Percentiles rank a stretch among this genome's conserved stretches.
Conservation (phyloP, 2,888 invertebrate genomes). For the Clitarchus hookeri region DNA sequence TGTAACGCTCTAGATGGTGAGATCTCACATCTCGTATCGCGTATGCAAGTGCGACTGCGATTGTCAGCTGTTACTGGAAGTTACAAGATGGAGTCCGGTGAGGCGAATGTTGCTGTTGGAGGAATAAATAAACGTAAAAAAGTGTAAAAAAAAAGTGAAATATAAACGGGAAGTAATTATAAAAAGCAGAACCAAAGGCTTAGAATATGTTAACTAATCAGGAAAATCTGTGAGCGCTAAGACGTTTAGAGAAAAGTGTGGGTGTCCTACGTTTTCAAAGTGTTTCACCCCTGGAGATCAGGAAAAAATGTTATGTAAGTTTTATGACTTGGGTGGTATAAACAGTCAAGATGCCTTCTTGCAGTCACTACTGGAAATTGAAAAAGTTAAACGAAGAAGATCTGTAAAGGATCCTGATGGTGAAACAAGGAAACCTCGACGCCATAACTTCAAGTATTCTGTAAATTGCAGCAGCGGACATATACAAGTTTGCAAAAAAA, state of each 20-base stretch:
- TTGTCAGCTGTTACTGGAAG: constrained; percentile 4
- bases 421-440: background rate
- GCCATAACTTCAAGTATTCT: too few relatives aligned
- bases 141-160: background rate
- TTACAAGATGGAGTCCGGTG: background rate
- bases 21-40: background rate
- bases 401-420: background rate
- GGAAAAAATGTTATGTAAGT: background rate
- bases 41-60: background rate
- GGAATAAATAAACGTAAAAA: background rate
- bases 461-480: too few relatives aligned
- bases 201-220: background rate
- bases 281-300: background rate
- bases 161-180: background rate
- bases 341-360: constrained; percentile 11
- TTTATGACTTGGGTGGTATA: too few relatives aligned
- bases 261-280: too few relatives aligned
- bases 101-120: background rate
- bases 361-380: background rate
- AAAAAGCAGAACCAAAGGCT: background rate
- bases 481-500: too few relatives aligned
- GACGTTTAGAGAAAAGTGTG: background rate
- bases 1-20: background rate
- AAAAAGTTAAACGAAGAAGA: background rate
- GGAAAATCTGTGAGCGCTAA: background rate